A percentile compares a stretch with the other conserved stretches of the same genome.
Conservation (phyloP, 1,140 invertebrate genomes). For the Zaprionus kolodkinae region DNA sequence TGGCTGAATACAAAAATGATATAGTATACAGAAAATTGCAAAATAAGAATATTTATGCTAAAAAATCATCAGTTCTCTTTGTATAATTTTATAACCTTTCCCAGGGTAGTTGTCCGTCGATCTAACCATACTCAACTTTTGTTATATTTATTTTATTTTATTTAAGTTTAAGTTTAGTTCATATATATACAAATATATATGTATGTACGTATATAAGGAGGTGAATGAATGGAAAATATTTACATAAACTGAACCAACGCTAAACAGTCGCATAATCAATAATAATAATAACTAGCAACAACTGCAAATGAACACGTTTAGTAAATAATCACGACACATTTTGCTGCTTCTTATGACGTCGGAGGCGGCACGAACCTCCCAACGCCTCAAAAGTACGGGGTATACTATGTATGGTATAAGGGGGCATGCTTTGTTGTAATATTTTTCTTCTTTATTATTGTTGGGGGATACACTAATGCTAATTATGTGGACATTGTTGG, state of each 20-base stretch:
- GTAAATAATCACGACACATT: constrained; percentile 71
- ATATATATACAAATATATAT: constrained; percentile 2
- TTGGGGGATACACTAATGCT: constrained; percentile 51
- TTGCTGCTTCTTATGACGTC: constrained; percentile 20
- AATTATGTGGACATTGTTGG: constrained; percentile 66
- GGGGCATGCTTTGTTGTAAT: constrained; percentile 15
- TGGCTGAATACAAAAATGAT: not conserved
- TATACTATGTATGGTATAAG: constrained; percentile 1
- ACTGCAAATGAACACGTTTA: constrained; percentile 79
- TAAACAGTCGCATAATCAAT: constrained; percentile 81
- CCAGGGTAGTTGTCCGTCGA: constrained; percentile 7
- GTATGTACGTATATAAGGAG: constrained; percentile 9
- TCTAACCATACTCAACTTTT: not conserved
- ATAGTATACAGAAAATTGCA: not conserved
- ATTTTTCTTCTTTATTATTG: constrained; percentile 39
- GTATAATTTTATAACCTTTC: not conserved
- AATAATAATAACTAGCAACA: constrained; percentile 81
- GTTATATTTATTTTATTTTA: constrained; percentile 11
- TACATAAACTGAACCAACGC: constrained; percentile 65
- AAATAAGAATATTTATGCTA: not conserved
- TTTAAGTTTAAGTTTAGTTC: constrained; percentile 1
- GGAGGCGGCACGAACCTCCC: not conserved
- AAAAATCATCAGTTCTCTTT: no score
- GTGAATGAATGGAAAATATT: constrained; percentile 77
- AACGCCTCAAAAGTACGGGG: no score